Evolutionary conservation across 2,113 vertebrate species (phyloP).

Genomic region (Kobus ellipsiprymnus): DNA sequence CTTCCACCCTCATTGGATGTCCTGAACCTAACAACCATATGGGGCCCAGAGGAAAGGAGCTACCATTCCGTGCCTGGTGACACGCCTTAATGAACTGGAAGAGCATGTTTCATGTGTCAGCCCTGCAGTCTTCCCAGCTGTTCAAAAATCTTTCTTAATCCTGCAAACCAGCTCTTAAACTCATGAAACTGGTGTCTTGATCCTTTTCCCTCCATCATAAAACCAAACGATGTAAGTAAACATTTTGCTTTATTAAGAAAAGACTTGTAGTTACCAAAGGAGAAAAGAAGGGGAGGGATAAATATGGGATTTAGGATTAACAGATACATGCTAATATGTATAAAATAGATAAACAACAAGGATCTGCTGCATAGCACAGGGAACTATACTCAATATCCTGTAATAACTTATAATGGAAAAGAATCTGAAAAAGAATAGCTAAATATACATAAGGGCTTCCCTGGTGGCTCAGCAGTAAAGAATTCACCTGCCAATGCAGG

Average conservation of each 20-base stretch:
- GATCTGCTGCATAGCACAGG: background rate
- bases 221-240: background rate
- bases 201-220: background rate
- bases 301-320: background rate
- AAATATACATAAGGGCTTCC: background rate
- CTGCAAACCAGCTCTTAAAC: background rate
- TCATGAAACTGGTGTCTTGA: background rate
- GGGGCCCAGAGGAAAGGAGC: rapidly evolving
- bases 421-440: background rate
- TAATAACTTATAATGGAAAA: background rate
- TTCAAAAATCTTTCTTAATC: background rate
- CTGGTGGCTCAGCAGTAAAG: background rate
- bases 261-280: background rate
- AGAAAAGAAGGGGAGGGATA: background rate
- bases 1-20: background rate
- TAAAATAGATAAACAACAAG: background rate
- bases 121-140: background rate
- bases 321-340: background rate
- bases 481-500: background rate
- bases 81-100: background rate
- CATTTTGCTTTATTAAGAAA: background rate
- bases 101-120: background rate
- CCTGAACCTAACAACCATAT: background rate
- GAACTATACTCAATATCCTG: background rate
- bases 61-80: background rate